Evolutionary conservation across 2,113 vertebrate genomes (phyloP).

Genomic region (Cairina moschata): DNA sequence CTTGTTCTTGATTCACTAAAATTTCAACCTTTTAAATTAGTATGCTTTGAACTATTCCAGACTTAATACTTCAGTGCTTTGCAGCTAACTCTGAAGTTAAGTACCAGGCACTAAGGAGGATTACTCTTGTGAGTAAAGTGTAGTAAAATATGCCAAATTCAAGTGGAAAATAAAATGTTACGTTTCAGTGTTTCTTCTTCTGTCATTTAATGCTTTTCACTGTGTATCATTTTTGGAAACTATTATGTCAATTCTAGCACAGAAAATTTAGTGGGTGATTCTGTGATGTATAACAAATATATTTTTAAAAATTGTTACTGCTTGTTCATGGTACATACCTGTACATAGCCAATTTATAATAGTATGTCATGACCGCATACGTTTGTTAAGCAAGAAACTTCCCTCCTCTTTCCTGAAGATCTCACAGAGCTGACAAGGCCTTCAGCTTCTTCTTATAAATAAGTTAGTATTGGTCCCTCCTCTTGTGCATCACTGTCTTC

Average conservation of each 20-base stretch:
- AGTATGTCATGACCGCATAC: not conserved
- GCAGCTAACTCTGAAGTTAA: not conserved
- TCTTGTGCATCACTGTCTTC: not conserved
- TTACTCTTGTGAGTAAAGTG: not conserved
- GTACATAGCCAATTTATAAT: not conserved
- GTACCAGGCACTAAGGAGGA: not conserved
- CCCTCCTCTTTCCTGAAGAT: not conserved
- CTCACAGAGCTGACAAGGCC: not conserved
- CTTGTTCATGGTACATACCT: fast-evolving
- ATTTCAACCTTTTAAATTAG: not conserved
- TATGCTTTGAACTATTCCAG: not conserved
- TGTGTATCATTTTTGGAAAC: not conserved
- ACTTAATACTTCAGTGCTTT: not conserved
- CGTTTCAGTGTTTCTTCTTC: not conserved
- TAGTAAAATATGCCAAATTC: not conserved
- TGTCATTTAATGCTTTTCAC: not conserved
- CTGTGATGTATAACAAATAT: not conserved
- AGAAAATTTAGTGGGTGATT: not conserved
- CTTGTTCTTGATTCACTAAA: not conserved
- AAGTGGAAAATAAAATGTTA: not conserved
- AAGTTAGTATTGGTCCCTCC: not conserved
- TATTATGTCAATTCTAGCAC: not conserved
- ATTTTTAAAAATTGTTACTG: not conserved
- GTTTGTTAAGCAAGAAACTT: not conserved
- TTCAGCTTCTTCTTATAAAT: not conserved